Conservation (phyloP, 2,113 vertebrate genomes). For the Alces alces region DNA sequence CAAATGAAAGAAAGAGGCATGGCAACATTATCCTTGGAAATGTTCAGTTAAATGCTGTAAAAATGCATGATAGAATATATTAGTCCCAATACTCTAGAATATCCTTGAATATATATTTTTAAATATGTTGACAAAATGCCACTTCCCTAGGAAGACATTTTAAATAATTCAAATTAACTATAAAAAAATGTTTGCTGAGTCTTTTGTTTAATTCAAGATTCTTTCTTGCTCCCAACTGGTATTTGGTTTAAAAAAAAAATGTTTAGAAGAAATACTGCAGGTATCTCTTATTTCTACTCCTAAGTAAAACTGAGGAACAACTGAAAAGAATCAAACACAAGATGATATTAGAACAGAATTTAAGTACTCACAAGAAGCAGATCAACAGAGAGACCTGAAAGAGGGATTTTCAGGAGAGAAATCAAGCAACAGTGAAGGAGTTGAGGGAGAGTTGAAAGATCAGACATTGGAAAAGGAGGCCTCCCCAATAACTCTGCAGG, state of each 20-base stretch:
- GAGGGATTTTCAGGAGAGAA: background rate
- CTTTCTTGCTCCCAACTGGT: background rate
- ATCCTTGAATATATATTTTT: conserved; percentile 36
- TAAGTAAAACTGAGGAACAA: background rate
- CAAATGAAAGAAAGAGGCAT: conserved; percentile 6
- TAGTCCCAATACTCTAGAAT: background rate
- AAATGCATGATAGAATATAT: conserved; percentile 37
- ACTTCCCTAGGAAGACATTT: conserved; percentile 30
- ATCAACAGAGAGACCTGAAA: background rate
- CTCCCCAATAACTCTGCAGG: background rate
- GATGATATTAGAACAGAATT: background rate
- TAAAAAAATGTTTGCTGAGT: conserved; percentile 28
- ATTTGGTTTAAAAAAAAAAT: background rate
- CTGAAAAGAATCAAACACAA: background rate
- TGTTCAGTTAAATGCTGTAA: conserved; percentile 5
- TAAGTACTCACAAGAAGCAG: background rate
- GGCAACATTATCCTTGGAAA: conserved; percentile 10
- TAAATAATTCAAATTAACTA: conserved; percentile 65
- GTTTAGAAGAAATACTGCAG: conserved; percentile 12
- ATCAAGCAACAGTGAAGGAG: background rate
- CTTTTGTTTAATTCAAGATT: conserved; percentile 49
- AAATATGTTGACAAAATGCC: conserved; percentile 36
- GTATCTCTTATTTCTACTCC: background rate
- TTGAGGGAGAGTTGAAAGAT: background rate
- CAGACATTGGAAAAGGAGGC: background rate